These are phyloP conservation scores for Mus spicilegus DNA, from an alignment of 2,113 vertebrate species.

Conservation along the genomic window DNA sequence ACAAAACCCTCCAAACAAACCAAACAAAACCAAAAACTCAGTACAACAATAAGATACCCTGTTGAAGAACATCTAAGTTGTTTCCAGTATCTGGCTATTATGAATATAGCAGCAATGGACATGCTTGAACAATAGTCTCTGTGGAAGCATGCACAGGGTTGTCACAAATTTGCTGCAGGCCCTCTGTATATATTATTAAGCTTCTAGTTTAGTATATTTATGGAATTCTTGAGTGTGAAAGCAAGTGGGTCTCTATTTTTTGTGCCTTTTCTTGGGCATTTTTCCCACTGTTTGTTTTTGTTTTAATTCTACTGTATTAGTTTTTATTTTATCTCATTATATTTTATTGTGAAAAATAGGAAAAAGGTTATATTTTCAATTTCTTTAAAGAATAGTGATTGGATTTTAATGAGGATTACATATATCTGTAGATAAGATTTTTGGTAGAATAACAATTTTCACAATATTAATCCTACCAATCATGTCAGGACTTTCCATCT, in stretches of 20 bases:
- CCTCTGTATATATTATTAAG: background rate
- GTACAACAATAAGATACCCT: background rate
- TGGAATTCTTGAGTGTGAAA: background rate
- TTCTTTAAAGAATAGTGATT: background rate
- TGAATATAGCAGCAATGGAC: background rate
- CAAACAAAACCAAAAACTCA: background rate
- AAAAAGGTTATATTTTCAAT: background rate
- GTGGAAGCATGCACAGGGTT: background rate
- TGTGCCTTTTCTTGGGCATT: background rate
- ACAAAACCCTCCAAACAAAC: background rate
- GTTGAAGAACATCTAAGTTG: background rate
- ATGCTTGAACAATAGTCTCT: background rate
- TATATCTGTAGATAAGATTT: background rate
- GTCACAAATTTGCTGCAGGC: no score
- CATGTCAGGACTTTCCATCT: background rate
- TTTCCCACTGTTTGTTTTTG: background rate
- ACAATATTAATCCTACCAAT: background rate
- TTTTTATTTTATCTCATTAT: background rate
- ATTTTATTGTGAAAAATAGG: background rate
- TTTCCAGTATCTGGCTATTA: background rate
- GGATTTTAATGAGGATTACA: background rate
- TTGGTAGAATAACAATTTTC: background rate
- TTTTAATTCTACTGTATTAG: background rate
- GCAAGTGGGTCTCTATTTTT: background rate
- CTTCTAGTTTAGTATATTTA: background rate